Base-by-base conservation (phyloP, 2,797 vertebrate genomes). In the Pangasius larnaudii region DNA sequence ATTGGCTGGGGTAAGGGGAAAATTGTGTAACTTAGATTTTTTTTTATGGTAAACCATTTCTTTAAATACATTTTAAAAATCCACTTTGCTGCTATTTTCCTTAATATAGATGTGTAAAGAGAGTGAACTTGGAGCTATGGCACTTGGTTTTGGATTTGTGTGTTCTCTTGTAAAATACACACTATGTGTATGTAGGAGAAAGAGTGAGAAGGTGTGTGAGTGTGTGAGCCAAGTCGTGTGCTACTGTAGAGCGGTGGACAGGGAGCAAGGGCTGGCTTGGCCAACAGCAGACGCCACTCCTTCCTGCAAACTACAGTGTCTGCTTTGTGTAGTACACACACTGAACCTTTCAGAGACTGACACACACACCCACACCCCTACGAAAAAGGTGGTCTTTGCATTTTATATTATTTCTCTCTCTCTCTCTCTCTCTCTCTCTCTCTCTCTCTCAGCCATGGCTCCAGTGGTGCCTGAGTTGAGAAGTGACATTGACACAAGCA, bases 391-490 rank as follows among this genome's bases (percentile, higher is more conserved):
- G 27, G 86, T 78, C 71, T 87, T 58, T 84, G 49, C 65, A 89
- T 78, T 53, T 85, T n/a, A 88, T 77, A 85, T 83, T 77, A 63
- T 75, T 39, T 78, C 39, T 49, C 39, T 49, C 72, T 36, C 77
- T 71, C 67, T 71, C 72, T 82, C 82, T 87, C 78, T 42, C 59
- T 77, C 87, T 72, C 83, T 90, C 84, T 87, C 78, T 89, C 86
- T 91, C 90, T 92, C 80, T 91, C 85, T 53, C 92, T 89, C 94
- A 99, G 98, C 98, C 93, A 98, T 98, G 91, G 98, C 98, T 91
- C 98, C 98, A 87, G 98, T 99, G 86, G 98, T 99, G 88, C 98
- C 98, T 24, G 98, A 99, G 93, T 96, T 99, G 92, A 97, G 93
- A 94, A 97, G 98, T 92, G 98, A 99, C 94, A 96, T 97, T 91